phyloP scores from a whole-genome alignment of 92 coral and sea anemone species.

The Phenganax marumi region DNA sequence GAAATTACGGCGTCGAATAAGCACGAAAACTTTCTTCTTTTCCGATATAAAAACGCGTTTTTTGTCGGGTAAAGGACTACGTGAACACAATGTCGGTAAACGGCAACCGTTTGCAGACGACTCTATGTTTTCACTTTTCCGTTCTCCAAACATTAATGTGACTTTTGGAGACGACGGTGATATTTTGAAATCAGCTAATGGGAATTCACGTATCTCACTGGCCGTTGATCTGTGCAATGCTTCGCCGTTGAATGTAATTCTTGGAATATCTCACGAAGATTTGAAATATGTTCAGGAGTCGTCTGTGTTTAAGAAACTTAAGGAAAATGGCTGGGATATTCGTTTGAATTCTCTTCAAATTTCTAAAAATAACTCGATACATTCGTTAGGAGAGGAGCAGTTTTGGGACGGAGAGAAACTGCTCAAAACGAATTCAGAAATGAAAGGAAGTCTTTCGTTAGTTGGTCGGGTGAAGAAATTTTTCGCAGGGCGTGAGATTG shows the following conservation, averaged over 20 bases:
- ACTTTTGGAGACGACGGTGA: slow-evolving; percentile 47
- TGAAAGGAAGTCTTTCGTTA: slow-evolving; percentile 22
- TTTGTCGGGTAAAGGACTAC: slow-evolving; percentile 58
- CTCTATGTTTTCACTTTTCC: slow-evolving; percentile 56
- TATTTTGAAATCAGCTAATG: slow-evolving; percentile 40
- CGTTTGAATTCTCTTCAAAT: slow-evolving; percentile 28
- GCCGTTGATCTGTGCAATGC: slow-evolving; percentile 65
- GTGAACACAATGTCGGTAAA: slow-evolving; percentile 32
- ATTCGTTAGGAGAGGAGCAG: not conserved
- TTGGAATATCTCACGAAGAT: not conserved
- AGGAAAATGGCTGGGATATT: slow-evolving; percentile 23
- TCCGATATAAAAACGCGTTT: slow-evolving; percentile 55
- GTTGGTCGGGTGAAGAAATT: slow-evolving; percentile 19
- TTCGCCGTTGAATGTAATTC: slow-evolving; percentile 30
- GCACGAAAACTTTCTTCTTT: not conserved
- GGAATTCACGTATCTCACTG: slow-evolving; percentile 41
- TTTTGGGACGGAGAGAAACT: slow-evolving; percentile 30
- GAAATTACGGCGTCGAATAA: slow-evolving; percentile 24
- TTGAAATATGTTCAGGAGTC: not conserved
- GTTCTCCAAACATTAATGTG: slow-evolving; percentile 49
- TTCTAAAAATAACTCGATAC: slow-evolving; percentile 17
- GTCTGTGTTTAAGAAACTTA: slow-evolving; percentile 21
- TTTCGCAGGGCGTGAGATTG: not conserved
- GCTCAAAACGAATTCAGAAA: not conserved
- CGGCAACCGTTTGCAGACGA: slow-evolving; percentile 52